These are phyloP conservation scores for Fregata magnificens DNA, from an alignment of 2,113 vertebrate genomes.

Conservation along the genomic window DNA sequence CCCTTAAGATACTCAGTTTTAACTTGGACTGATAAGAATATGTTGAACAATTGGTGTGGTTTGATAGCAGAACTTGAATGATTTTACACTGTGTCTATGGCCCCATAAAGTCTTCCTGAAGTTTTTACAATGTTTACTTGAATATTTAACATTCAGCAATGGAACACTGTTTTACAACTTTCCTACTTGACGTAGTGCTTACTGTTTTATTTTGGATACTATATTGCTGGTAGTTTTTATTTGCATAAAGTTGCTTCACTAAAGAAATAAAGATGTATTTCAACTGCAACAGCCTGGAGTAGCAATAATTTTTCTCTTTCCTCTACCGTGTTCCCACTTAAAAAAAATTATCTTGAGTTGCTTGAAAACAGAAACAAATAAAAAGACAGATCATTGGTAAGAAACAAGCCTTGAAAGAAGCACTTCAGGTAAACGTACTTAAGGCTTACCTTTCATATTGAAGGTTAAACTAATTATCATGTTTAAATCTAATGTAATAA, in stretches of 20 bases:
- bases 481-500: background rate
- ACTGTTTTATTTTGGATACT: conserved; percentile 36
- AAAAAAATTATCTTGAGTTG: background rate
- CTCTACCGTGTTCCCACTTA: background rate
- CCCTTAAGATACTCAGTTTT: background rate
- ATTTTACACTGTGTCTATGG: background rate
- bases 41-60: background rate
- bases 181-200: conserved; percentile 4
- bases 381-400: background rate
- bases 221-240: conserved; percentile 26
- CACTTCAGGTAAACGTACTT: background rate
- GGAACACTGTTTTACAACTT: conserved; percentile 9
- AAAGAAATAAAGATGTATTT: conserved; percentile 45
- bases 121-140: conserved; percentile 54
- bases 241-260: conserved; percentile 31
- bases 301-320: background rate
- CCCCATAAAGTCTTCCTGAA: conserved; percentile 30
- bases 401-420: background rate
- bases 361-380: background rate
- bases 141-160: conserved; percentile 45
- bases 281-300: background rate
- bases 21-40: background rate
- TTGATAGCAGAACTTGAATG: background rate
- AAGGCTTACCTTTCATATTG: background rate
- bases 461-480: background rate